Base-by-base conservation (phyloP, 2,888 invertebrate genomes). In the Epirrhoe tristata region DNA sequence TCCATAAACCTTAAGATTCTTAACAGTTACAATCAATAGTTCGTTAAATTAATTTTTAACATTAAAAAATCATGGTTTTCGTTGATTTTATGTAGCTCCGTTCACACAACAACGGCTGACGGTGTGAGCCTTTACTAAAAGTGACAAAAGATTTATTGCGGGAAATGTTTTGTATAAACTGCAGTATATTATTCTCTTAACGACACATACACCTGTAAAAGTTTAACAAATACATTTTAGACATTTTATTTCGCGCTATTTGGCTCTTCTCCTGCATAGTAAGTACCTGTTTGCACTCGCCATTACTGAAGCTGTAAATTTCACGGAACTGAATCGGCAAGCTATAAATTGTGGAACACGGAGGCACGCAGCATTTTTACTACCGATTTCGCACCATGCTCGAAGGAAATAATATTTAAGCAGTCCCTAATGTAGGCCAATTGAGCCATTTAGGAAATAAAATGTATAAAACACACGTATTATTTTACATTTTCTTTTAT, bases 351-450 rank as follows among this genome's bases (percentile, higher is more conserved):
- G 24, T 51, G 14, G 10, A 58, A 34, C 46, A 60, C 71, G 61
- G 58, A 61, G 61, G 60, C 71, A 66, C 68, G 63, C 68, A 69
- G 63, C 54, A 52, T 50, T 73, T 72, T 72, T 74, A 74, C 65
- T 36, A 58, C 14, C 48, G 46, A 34, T 59, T 32, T 60, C 39
- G 48, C 57, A 54, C 53, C 59, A 57, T 53, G 55, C 46, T 10
- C 48, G 63, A 53, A 55, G 39, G 12, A 43, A 43, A 12, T 43
- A 43, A 43, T 43, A 43, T 43, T 43, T 43, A 10, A 12, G 5
- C 4, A 43, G 12, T 43, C 36, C 36, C 5, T 8, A 36, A 36
- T 36, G 8, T 10, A 14, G 8, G 12, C 12, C 39, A 12, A 48
- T 48, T 7, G 48, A 48, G 48, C 5, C 12, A 46, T 46, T 48